Evolutionary conservation across 2,888 invertebrate genomes (phyloP).

Genomic region (Chymomyza amoena): DNA sequence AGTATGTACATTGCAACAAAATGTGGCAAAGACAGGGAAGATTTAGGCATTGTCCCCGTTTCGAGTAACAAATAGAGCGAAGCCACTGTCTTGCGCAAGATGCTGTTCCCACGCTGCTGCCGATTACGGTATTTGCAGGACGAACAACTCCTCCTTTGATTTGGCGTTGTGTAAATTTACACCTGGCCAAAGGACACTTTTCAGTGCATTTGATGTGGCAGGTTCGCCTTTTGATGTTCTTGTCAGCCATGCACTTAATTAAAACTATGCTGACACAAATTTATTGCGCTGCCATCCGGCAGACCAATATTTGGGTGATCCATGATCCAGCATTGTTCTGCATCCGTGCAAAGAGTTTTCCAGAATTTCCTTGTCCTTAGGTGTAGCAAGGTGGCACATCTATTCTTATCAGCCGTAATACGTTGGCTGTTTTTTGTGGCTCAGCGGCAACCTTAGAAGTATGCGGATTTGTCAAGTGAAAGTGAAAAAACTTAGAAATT

Average conservation of each 20-base stretch:
- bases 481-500: conserved; percentile 22
- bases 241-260: conserved; percentile 54
- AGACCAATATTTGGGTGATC: conserved; percentile 39
- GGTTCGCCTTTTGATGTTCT: conserved; percentile 45
- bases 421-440: conserved; percentile 37
- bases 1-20: not conserved
- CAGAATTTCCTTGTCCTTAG: not conserved
- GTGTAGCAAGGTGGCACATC: not conserved
- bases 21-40: not conserved
- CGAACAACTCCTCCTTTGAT: conserved; percentile 45
- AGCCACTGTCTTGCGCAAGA: conserved; percentile 64
- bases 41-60: not conserved
- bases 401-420: conserved; percentile 28
- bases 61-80: not conserved
- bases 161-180: conserved; percentile 38
- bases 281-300: conserved; percentile 44
- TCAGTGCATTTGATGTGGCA: conserved; percentile 38
- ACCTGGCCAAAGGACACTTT: conserved; percentile 54
- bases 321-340: conserved; percentile 25
- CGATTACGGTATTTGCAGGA: conserved; percentile 10
- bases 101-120: conserved; percentile 63
- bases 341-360: conserved; percentile 39
- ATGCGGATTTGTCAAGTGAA: conserved; percentile 23
- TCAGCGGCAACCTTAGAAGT: conserved; percentile 32
- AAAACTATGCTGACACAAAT: conserved; percentile 67